Evolutionary conservation across 2,888 invertebrate genomes (phyloP), one percentile per base, ranked within the genome.

Genomic region (Schizaphis graminum): DNA sequence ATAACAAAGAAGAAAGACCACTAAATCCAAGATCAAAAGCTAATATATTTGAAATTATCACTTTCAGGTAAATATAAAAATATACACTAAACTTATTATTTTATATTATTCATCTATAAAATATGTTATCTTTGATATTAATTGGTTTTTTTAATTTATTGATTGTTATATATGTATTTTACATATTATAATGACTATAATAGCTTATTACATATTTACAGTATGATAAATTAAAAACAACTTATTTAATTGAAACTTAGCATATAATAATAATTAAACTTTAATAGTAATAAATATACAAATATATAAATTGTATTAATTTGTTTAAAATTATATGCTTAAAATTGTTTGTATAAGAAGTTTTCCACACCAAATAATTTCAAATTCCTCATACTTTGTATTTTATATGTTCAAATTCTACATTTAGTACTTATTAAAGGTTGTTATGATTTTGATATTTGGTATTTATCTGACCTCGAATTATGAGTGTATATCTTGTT

Each of bases 61-160:
- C 97, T 88, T 97, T 97, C 96, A 97, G 97, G 97, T 98, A 96
- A 97, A 56, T 97, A 77, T 89, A 56, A 89, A 35, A 89, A 49
- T 53, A 10, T 88, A 24, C 10, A 24, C n/a, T 26, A 0, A 21
- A 28, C 3, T 16, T 49, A 47, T 49, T 28, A 53, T 28, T 61
- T 28, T 11, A 61, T 11, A 11, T 28, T 3, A 28, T 61, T 28
- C 0, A 61, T 28, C 10, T 61, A 61, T 61, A 10, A 3, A 61
- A 28, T 11, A 28, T 61, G 3, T 13, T 53, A 77, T 16, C 7
- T 35, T 35, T 0, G 16, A 7, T 2, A 21, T 77, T 77, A 77
- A 77, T 35, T 35, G 16, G 35, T 77, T 61, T 61, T 61, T 44
- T 44, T 44, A 44, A 44, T 49, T 49, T 1, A 49, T 49, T 11